Conservation (phyloP, 1,140 invertebrate genomes). For the Adoxophyes honmai region DNA sequence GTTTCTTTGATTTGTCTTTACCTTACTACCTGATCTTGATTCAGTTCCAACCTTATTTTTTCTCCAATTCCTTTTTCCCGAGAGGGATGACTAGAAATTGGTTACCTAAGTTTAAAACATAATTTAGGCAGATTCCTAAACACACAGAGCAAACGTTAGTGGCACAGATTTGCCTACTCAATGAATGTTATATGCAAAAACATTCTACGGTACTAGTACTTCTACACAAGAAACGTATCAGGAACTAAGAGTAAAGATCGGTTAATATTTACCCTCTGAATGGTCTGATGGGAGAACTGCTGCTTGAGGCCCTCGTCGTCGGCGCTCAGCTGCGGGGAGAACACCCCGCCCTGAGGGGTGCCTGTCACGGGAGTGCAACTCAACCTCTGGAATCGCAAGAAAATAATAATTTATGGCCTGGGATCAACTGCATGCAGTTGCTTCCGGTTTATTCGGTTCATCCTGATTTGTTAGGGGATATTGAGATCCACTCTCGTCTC, state of each 20-base stretch:
- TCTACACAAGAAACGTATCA: conserved; percentile 19
- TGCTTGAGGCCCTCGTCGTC: conserved; percentile 71
- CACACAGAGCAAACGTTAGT: conserved; percentile 11
- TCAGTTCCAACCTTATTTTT: conserved; percentile 73
- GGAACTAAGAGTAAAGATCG: not conserved
- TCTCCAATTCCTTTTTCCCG: conserved; percentile 69
- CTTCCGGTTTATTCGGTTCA: not conserved
- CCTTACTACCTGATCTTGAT: conserved; percentile 69
- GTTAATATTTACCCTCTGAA: conserved; percentile 63
- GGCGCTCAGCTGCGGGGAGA: conserved; percentile 59
- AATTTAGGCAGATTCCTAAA: conserved; percentile 22
- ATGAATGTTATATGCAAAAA: not conserved
- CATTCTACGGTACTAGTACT: not conserved
- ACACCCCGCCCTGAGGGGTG: conserved; percentile 61
- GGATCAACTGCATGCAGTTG: conserved; percentile 9
- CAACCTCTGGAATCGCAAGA: conserved; percentile 42
- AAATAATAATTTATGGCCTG: conserved; percentile 13
- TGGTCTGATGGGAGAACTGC: conserved; percentile 67
- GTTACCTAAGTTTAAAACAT: conserved; percentile 56
- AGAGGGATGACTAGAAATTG: conserved; percentile 68
- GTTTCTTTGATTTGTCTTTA: conserved; percentile 47
- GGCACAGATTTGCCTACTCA: not conserved
- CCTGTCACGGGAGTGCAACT: conserved; percentile 58
- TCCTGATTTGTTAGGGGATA: not conserved
- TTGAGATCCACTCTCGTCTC: conserved; percentile 13